These are phyloP conservation scores for Tachypleus tridentatus DNA, from an alignment of 1,140 invertebrate genomes.

Conservation along the genomic window DNA sequence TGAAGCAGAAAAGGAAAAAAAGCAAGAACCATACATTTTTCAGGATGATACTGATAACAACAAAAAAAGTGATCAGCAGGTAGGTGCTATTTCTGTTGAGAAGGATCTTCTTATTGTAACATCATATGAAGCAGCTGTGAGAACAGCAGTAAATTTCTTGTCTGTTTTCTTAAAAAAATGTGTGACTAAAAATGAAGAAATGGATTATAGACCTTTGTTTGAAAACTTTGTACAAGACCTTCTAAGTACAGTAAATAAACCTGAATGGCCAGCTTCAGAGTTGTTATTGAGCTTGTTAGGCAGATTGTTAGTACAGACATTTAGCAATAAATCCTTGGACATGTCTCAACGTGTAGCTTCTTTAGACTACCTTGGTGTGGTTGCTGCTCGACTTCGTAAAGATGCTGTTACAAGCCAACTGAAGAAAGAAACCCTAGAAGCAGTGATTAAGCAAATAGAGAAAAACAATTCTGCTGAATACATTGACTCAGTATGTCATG, in stretches of 20 bases:
- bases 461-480: constrained; percentile 83
- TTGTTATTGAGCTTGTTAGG: constrained; percentile 84
- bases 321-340: constrained; percentile 92
- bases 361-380: constrained; percentile 93
- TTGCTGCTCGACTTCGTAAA: constrained; percentile 83
- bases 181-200: constrained; percentile 83
- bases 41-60: constrained; percentile 41
- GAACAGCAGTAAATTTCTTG: constrained; percentile 86
- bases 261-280: constrained; percentile 98
- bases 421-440: constrained; percentile 80
- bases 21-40: constrained; percentile 6
- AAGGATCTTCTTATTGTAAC: constrained; percentile 77
- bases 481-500: neutral
- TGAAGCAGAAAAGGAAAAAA: constrained; percentile 35
- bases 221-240: constrained; percentile 99
- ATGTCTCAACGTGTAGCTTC: constrained; percentile 90
- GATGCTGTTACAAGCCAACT: constrained; percentile 83
- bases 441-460: constrained; percentile 83
- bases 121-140: constrained; percentile 82
- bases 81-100: constrained; percentile 67
- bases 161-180: constrained; percentile 93
- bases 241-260: constrained; percentile 92
- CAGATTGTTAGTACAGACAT: constrained; percentile 82
- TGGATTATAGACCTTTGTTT: constrained; percentile 93
- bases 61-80: constrained; percentile 18